Evolutionary conservation across 1,140 invertebrate species (phyloP).

Genomic region (Aphis gossypii): DNA sequence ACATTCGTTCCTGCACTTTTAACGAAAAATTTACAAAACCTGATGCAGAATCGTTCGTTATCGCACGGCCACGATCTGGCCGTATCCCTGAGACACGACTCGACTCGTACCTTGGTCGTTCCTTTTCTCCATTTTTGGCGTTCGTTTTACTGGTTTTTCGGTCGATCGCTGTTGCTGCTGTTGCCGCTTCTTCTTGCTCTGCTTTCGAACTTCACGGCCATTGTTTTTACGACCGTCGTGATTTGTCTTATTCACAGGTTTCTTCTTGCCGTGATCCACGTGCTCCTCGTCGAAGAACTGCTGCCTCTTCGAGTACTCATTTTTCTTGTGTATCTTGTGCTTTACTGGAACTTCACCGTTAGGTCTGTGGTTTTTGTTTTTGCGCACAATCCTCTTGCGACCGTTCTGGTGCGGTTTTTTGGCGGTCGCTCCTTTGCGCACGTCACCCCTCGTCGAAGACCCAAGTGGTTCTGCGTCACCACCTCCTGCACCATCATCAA

Average conservation of each 20-base stretch:
- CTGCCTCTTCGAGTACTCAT: constrained; percentile 1
- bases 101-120: not conserved
- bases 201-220: not conserved
- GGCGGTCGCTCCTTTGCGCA: not conserved
- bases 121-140: not conserved
- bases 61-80: not conserved
- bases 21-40: not conserved
- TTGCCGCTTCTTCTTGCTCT: not conserved
- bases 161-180: not conserved
- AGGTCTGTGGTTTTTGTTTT: not conserved
- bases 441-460: not conserved
- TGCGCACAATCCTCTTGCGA: too few relatives aligned
- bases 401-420: not conserved
- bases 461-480: not conserved
- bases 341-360: too few relatives aligned
- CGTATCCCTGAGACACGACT: not conserved
- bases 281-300: constrained; percentile 38
- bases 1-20: not conserved
- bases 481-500: not conserved
- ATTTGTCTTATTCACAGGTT: not conserved
- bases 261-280: not conserved
- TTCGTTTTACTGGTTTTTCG: not conserved
- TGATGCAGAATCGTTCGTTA: not conserved
- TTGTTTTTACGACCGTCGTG: not conserved
- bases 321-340: not conserved